Conservation (phyloP, 1,140 invertebrate species). For the Calosoma granatense region DNA sequence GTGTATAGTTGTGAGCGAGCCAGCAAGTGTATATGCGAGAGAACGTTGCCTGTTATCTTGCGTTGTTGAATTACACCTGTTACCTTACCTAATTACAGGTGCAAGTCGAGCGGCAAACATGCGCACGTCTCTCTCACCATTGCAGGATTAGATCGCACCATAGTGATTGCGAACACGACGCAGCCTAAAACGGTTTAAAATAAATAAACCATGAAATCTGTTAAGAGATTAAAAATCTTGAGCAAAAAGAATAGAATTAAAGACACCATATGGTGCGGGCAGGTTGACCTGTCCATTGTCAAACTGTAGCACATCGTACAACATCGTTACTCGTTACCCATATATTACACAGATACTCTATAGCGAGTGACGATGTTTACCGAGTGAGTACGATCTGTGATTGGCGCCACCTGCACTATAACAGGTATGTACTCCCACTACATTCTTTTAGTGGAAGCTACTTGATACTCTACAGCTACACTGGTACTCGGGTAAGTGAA, state of each 20-base stretch:
- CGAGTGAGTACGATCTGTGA: not conserved
- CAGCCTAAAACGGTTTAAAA: conserved; percentile 6
- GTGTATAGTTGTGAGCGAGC: too few relatives aligned
- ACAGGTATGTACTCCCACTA: conserved; percentile 2
- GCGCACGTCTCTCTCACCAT: not conserved
- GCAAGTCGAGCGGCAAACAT: not conserved
- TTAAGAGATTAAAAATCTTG: conserved; percentile 6
- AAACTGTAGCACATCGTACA: not conserved
- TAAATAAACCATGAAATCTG: conserved; percentile 8
- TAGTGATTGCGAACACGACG: not conserved
- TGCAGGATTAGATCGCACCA: not conserved
- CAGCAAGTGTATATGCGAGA: too few relatives aligned
- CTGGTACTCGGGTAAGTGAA: not conserved
- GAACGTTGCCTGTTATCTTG: too few relatives aligned
- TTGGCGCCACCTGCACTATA: not conserved
- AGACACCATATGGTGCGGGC: not conserved
- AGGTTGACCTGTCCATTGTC: not conserved
- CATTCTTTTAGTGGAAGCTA: conserved; percentile 4
- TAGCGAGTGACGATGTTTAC: not conserved
- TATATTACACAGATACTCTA: not conserved
- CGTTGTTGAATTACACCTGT: not conserved
- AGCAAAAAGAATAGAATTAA: conserved; percentile 5
- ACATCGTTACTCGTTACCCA: not conserved
- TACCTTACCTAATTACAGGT: conserved; percentile 2
- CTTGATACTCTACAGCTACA: not conserved